Evolutionary conservation across 2,888 invertebrate genomes (phyloP).

Genomic region (Ptilodon capucinus): DNA sequence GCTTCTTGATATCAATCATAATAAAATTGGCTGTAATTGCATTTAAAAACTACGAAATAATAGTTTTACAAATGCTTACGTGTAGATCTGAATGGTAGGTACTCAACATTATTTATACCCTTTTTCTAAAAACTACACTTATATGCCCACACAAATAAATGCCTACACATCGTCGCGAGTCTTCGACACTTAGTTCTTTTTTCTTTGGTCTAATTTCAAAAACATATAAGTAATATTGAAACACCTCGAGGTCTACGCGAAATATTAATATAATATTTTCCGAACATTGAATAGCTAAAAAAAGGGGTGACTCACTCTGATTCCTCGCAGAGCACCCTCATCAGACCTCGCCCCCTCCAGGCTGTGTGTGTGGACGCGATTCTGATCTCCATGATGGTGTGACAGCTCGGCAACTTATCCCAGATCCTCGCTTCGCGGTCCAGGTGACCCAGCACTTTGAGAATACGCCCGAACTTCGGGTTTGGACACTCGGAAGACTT

Average conservation of each 20-base stretch:
- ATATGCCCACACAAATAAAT: too few relatives aligned
- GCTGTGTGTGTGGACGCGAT: slow-evolving; percentile 86
- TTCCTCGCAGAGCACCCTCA: slow-evolving; percentile 84
- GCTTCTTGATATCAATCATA: neutral
- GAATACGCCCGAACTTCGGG: slow-evolving; percentile 84
- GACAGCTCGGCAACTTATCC: slow-evolving; percentile 79
- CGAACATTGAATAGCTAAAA: neutral
- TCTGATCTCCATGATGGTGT: slow-evolving; percentile 80
- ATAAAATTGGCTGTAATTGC: neutral
- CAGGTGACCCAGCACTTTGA: slow-evolving; percentile 81
- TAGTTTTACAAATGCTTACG: too few relatives aligned
- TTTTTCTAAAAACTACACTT: too few relatives aligned
- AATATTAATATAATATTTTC: too few relatives aligned
- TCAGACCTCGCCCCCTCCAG: slow-evolving; percentile 87
- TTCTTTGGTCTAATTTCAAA: too few relatives aligned
- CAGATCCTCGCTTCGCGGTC: slow-evolving; percentile 82
- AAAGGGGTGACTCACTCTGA: slow-evolving; percentile 81
- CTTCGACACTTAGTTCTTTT: too few relatives aligned
- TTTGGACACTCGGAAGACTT: slow-evolving; percentile 81
- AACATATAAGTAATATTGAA: too few relatives aligned
- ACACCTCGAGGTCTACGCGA: too few relatives aligned
- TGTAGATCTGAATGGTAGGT: too few relatives aligned
- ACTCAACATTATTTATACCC: too few relatives aligned
- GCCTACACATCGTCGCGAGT: too few relatives aligned
- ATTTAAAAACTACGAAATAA: too few relatives aligned